Base-by-base conservation (phyloP, 1,140 invertebrate species). In the Mactra quadrangularis region DNA sequence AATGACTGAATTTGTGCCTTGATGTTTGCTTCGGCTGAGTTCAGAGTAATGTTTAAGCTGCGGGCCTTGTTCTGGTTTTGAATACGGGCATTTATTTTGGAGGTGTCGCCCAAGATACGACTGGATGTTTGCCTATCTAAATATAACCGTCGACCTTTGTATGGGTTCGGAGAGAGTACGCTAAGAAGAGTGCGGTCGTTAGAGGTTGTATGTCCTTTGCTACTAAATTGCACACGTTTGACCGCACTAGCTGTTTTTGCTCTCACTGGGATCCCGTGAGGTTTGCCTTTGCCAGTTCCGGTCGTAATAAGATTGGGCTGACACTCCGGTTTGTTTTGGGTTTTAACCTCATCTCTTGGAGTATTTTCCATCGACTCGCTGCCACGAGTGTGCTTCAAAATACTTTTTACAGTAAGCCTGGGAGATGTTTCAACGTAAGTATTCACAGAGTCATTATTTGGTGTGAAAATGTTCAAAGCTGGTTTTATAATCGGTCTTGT, bases 191-290 rank as follows among this genome's bases (percentile, higher is more conserved):
- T 33, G 19, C 45, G 33, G 22, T 64, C 41, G 0, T 15, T n/a
- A 45, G 25, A 38, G 41, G 19, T 62, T 19, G 31, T 22, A 31
- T 76, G 59, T 47, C 27, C 25, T 27, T 45, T 64, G 31, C 19
- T 50, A 68, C 52, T 55, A 38, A 78, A 78, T 68, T 78, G 45
- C 50, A 78, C 76, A 55, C 76, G 60, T 78, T 78, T 78, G 27
- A 29, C 62, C 17, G 62, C 60, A 35, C 50, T 50, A 9, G 62
- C 60, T 13, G 76, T 68, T 78, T 78, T 78, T 53, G 64, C 25
- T n/a, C 76, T 47, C 11, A 72, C 70, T 31, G 50, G 52, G 1
- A 9, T 27, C 11, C 76, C 76, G 17, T 78, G 76, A 11, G 76
- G 76, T 19, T 27, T 31, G 15, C 60, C 76, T 55, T 53, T 55